phyloP scores from a whole-genome alignment of 2,888 invertebrate species.

The Hemistola chrysoprasaria region DNA sequence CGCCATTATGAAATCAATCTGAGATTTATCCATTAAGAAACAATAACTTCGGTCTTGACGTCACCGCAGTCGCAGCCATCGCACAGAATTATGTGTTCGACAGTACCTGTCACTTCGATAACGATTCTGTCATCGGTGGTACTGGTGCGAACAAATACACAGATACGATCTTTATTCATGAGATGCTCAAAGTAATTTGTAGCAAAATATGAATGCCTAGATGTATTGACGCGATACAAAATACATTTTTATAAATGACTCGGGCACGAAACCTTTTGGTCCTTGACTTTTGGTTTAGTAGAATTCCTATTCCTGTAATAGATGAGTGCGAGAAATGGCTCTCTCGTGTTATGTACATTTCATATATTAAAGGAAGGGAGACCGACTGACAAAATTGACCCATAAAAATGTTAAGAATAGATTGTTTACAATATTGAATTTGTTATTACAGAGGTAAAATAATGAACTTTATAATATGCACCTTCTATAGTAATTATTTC shows the following conservation, averaged over 20 bases:
- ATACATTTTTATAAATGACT: constrained; percentile 14
- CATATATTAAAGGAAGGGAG: constrained; percentile 8
- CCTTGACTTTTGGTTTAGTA: constrained; percentile 13
- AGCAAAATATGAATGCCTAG: constrained; percentile 21
- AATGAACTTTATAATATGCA: too few species aligned
- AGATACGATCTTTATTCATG: constrained; percentile 48
- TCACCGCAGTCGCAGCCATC: constrained; percentile 32
- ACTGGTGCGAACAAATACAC: constrained; percentile 38
- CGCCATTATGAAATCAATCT: constrained; percentile 14
- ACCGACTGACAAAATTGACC: constrained; percentile 9
- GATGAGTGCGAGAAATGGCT: constrained; percentile 11
- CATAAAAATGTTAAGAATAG: constrained; percentile 4
- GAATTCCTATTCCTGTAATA: constrained; percentile 8
- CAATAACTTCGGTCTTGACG: constrained; percentile 35
- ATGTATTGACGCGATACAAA: constrained; percentile 18
- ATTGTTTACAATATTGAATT: too few species aligned
- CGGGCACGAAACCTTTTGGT: constrained; percentile 3
- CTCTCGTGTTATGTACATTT: constrained; percentile 13
- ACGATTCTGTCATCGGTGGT: constrained; percentile 36
- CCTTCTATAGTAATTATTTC: too few species aligned
- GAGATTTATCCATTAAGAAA: constrained; percentile 19
- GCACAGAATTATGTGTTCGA: constrained; percentile 37
- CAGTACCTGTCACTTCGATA: constrained; percentile 38
- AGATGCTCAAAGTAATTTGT: constrained; percentile 37
- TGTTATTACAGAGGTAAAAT: too few species aligned